These are phyloP conservation scores for Drosophila rellima DNA, from an alignment of 2,888 invertebrate species.

Conservation along the genomic window DNA sequence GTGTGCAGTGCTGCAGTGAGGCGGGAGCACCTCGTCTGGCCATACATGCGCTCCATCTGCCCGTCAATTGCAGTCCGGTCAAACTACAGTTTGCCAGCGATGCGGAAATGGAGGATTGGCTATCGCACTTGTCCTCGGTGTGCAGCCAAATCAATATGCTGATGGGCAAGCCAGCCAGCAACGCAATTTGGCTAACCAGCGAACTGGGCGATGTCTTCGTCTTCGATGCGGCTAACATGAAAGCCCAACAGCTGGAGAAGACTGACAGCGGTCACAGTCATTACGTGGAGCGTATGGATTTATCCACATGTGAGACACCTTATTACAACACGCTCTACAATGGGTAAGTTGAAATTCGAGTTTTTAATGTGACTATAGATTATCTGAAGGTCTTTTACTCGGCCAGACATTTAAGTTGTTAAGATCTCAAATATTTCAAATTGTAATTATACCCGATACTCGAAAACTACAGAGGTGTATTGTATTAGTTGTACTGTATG, in stretches of 20 bases:
- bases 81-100: slow-evolving; percentile 93
- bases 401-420: too few species aligned
- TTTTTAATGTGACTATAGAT: not conserved
- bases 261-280: slow-evolving; percentile 84
- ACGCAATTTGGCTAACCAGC: slow-evolving; percentile 92
- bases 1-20: slow-evolving; percentile 92
- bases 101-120: slow-evolving; percentile 95
- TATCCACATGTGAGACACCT: slow-evolving; percentile 89
- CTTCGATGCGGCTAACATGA: slow-evolving; percentile 90
- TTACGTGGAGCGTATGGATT: slow-evolving; percentile 89
- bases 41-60: slow-evolving; percentile 89
- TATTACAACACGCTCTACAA: slow-evolving; percentile 90
- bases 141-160: slow-evolving; percentile 91
- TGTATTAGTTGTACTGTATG: too few species aligned
- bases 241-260: slow-evolving; percentile 87
- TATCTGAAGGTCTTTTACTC: too few species aligned
- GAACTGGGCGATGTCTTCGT: slow-evolving; percentile 93
- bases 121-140: slow-evolving; percentile 92
- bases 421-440: too few species aligned
- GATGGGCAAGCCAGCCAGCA: slow-evolving; percentile 89
- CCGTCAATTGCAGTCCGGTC: slow-evolving; percentile 87
- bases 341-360: slow-evolving; percentile 84
- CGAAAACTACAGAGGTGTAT: too few species aligned
- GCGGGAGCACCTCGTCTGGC: slow-evolving; percentile 92
- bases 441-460: too few species aligned